phyloP scores from a whole-genome alignment of 2,888 invertebrate species.

The Lottia gigantea region DNA sequence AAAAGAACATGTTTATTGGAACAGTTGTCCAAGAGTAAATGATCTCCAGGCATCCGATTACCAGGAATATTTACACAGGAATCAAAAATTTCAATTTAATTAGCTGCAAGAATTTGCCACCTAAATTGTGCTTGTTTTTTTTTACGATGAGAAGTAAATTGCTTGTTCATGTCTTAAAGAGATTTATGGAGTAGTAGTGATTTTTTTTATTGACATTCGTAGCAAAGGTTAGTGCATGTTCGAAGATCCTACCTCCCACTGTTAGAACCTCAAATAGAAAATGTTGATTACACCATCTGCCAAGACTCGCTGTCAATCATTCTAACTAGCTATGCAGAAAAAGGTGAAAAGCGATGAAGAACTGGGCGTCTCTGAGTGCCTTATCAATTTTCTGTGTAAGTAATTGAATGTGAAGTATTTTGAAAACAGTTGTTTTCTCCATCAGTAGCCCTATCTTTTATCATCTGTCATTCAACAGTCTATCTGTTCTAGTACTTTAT shows the following conservation, averaged over 20 bases:
- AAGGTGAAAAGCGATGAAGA: not conserved
- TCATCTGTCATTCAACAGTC: constrained; percentile 7
- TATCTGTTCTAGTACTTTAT: not conserved
- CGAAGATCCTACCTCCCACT: not conserved
- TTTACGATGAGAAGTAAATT: too few species aligned
- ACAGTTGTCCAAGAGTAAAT: too few species aligned
- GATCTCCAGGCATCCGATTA: too few species aligned
- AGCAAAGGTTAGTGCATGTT: constrained; percentile 2
- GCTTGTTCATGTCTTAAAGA: not conserved
- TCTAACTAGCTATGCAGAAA: constrained; percentile 3
- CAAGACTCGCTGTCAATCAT: not conserved
- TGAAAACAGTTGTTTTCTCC: constrained; percentile 10
- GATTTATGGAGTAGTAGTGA: not conserved
- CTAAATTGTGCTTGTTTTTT: too few species aligned
- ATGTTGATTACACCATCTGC: constrained; percentile 6
- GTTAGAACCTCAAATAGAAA: constrained; percentile 1
- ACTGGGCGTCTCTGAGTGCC: constrained; percentile 6
- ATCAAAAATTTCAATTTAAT: too few species aligned
- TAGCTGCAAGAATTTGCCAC: too few species aligned
- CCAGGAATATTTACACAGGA: too few species aligned
- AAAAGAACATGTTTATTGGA: too few species aligned
- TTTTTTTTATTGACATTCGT: constrained; percentile 3
- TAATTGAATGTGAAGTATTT: constrained; percentile 3
- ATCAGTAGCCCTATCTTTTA: constrained; percentile 5
- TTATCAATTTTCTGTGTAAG: constrained; percentile 8